These are phyloP conservation scores for Apteryx mantelli DNA, from an alignment of 2,113 vertebrate genomes.

Conservation along the genomic window DNA sequence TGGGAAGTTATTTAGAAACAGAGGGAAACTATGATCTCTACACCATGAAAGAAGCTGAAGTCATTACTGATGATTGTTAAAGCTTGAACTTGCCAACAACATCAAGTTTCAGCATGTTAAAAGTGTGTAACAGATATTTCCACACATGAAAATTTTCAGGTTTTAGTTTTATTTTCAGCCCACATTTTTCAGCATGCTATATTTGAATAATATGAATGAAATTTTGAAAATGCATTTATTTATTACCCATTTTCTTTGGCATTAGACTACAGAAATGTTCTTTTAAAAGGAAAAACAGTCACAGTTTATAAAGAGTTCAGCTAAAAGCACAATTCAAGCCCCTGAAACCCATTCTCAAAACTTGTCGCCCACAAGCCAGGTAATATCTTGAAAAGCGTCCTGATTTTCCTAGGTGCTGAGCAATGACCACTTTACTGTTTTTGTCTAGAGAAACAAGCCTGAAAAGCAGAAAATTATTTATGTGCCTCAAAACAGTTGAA, in stretches of 20 bases:
- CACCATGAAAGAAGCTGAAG: neutral
- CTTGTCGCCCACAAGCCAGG: neutral
- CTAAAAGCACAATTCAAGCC: neutral
- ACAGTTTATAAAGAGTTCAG: neutral
- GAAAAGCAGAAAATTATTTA: accelerated
- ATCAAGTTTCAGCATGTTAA: neutral
- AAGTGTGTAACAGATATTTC: neutral
- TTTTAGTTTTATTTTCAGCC: neutral
- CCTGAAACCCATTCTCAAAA: neutral
- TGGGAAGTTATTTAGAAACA: neutral
- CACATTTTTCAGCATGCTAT: neutral
- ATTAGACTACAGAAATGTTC: neutral
- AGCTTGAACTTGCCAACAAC: neutral
- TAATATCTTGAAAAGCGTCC: neutral
- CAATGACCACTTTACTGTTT: accelerated
- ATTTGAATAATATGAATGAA: neutral
- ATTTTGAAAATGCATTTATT: neutral
- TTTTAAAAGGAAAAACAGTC: neutral
- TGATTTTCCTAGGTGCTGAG: neutral
- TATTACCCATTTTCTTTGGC: accelerated
- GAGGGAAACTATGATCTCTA: neutral
- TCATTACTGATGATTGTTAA: neutral
- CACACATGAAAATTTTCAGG: neutral
- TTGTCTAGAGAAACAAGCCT: neutral
- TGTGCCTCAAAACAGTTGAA: neutral